These are phyloP conservation scores for Cancer borealis DNA, from an alignment of 2,888 invertebrate species.

Conservation along the genomic window DNA sequence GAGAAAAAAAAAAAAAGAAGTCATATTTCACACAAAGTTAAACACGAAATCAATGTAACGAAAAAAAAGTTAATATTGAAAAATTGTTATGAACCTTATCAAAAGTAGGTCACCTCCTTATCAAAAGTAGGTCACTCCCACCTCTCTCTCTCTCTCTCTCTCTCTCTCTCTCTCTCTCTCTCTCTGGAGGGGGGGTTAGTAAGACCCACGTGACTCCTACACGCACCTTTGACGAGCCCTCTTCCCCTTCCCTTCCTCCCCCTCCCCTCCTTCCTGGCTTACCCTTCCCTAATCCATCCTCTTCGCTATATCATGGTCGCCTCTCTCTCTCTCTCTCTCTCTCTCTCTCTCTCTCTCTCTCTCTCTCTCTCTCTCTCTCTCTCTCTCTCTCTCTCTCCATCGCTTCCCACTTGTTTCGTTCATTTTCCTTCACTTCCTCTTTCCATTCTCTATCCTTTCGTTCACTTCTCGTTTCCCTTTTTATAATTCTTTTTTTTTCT, in stretches of 20 bases:
- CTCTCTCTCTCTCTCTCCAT: background rate
- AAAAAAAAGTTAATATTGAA: background rate
- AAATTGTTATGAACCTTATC: background rate
- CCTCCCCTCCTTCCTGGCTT: background rate
- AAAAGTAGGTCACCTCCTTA: background rate
- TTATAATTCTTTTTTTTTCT: background rate
- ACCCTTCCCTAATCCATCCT: background rate
- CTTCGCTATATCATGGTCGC: background rate
- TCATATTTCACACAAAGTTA: no score
- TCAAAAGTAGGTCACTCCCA: background rate
- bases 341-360: background rate
- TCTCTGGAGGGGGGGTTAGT: background rate
- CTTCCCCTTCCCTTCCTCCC: background rate
- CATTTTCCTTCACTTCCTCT: background rate
- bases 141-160: slow-evolving; percentile 7
- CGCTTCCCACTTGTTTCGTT: background rate
- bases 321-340: background rate
- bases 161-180: slow-evolving; percentile 3
- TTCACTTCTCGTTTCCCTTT: background rate
- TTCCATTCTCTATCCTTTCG: background rate
- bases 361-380: background rate
- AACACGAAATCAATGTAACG: background rate
- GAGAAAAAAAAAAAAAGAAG: no score
- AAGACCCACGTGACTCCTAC: no score
- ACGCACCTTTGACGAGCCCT: background rate